Evolutionary conservation across 2,888 invertebrate genomes (phyloP).

Genomic region (Tetrapedia diversipes): DNA sequence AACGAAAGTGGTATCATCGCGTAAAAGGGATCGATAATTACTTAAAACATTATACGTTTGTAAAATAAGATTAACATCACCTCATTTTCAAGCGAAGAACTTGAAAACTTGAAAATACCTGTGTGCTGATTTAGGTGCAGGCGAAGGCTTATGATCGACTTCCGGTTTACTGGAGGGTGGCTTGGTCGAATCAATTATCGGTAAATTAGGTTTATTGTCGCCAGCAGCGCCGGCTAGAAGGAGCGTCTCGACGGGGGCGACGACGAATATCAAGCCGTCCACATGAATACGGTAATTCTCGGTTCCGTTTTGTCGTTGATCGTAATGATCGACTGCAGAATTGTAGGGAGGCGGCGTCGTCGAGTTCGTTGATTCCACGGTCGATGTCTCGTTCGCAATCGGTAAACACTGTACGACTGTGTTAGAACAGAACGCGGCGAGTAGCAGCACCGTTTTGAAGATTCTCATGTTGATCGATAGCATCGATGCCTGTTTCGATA

Average conservation of each 20-base stretch:
- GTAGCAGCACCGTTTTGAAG: conserved; percentile 71
- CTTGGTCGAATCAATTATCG: conserved; percentile 34
- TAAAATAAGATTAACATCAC: background rate
- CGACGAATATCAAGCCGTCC: conserved; percentile 87
- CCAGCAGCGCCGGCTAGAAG: conserved; percentile 84
- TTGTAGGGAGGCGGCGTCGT: background rate
- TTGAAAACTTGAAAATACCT: conserved; percentile 43
- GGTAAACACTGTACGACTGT: conserved; percentile 49
- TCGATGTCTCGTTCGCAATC: conserved; percentile 35
- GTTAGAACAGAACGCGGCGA: conserved; percentile 40
- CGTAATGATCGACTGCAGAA: conserved; percentile 82
- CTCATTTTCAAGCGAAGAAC: background rate
- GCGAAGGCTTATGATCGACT: conserved; percentile 25
- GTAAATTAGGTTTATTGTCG: conserved; percentile 70
- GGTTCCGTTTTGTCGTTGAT: conserved; percentile 91
- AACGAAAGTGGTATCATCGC: background rate
- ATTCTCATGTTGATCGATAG: conserved; percentile 76
- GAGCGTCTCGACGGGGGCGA: conserved; percentile 86
- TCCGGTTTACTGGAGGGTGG: conserved; percentile 44
- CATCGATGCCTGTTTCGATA: conserved; percentile 48
- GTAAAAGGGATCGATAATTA: background rate
- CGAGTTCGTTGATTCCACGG: conserved; percentile 17
- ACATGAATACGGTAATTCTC: conserved; percentile 89
- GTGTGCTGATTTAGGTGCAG: conserved; percentile 29
- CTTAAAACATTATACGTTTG: background rate